These are phyloP conservation scores for Matsumurasca onukii DNA, from an alignment of 1,140 invertebrate genomes.

Conservation along the genomic window DNA sequence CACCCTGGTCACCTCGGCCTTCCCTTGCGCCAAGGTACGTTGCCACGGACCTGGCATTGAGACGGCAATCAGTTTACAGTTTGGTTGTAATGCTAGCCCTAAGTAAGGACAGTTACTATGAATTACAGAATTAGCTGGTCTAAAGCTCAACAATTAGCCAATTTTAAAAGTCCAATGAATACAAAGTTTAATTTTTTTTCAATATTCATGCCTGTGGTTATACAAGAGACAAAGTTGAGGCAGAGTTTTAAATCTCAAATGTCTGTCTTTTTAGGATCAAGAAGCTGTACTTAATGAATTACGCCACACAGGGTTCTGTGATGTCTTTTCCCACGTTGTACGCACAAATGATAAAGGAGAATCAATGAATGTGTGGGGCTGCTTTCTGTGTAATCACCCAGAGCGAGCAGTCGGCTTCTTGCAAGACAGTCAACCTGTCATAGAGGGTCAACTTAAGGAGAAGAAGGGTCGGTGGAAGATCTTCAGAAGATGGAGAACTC, in stretches of 20 bases:
- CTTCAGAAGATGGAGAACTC: constrained; percentile 86
- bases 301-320: constrained; percentile 83
- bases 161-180: too few species aligned
- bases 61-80: too few species aligned
- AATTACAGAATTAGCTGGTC: too few species aligned
- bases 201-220: too few species aligned
- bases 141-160: too few species aligned
- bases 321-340: constrained; percentile 82
- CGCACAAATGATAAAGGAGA: constrained; percentile 49
- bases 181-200: too few species aligned
- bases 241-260: too few species aligned
- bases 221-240: too few species aligned
- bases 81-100: too few species aligned
- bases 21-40: constrained; percentile 78
- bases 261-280: constrained; percentile 65
- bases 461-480: constrained; percentile 92
- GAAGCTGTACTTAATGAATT: constrained; percentile 82
- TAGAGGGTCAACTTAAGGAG: constrained; percentile 91
- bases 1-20: constrained; percentile 88
- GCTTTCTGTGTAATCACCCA: constrained; percentile 89
- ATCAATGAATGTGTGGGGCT: constrained; percentile 67
- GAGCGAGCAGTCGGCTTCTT: constrained; percentile 82
- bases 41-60: too few species aligned
- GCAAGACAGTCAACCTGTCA: constrained; percentile 71
- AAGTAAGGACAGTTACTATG: too few species aligned